These are phyloP conservation scores for Heliconius himera DNA, from an alignment of 1,140 invertebrate genomes.

Conservation along the genomic window DNA sequence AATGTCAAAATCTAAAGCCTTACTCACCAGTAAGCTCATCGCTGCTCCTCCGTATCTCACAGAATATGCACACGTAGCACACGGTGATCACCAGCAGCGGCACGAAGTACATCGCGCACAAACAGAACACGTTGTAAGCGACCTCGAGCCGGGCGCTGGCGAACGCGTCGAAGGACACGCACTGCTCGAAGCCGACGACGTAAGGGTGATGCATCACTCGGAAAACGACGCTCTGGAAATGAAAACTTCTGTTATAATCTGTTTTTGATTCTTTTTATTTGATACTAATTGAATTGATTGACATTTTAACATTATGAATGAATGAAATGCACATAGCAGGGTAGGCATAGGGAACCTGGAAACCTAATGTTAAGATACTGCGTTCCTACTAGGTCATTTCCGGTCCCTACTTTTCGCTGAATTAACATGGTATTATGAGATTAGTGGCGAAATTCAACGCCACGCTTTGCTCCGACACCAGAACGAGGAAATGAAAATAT, in stretches of 20 bases:
- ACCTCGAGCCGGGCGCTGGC: slow-evolving; percentile 83
- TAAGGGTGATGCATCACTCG: slow-evolving; percentile 86
- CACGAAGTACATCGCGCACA: slow-evolving; percentile 89
- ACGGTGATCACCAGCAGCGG: slow-evolving; percentile 88
- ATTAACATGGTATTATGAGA: neutral
- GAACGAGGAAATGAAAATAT: too few relatives aligned
- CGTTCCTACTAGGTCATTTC: neutral
- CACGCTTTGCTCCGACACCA: too few relatives aligned
- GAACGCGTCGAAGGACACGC: slow-evolving; percentile 90
- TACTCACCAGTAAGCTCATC: slow-evolving; percentile 83
- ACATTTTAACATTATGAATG: too few relatives aligned
- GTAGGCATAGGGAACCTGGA: neutral
- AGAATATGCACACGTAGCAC: slow-evolving; percentile 88
- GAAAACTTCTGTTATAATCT: slow-evolving; percentile 5
- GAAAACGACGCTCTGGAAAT: slow-evolving; percentile 87
- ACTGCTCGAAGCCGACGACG: slow-evolving; percentile 87
- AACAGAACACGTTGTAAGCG: slow-evolving; percentile 89
- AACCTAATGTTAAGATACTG: neutral
- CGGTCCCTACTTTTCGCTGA: neutral
- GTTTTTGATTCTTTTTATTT: too few relatives aligned
- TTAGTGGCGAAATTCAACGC: too few relatives aligned
- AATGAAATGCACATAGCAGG: too few relatives aligned
- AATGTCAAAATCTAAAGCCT: neutral
- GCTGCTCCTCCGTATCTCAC: slow-evolving; percentile 88
- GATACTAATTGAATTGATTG: too few relatives aligned